phyloP scores from a whole-genome alignment of 2,888 invertebrate species.

The Pecten maximus region DNA sequence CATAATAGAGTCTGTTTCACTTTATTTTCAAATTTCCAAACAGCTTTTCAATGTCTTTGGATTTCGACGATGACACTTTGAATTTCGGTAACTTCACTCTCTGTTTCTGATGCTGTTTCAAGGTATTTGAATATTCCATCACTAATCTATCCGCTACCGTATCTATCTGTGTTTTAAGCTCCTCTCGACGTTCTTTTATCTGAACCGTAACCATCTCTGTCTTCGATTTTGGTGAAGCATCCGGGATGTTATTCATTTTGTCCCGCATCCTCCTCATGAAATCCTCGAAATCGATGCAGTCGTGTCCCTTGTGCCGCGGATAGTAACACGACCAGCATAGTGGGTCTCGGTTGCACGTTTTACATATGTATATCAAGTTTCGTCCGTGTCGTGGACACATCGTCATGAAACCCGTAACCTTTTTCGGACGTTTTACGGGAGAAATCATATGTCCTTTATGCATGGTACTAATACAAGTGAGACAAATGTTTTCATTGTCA shows the following conservation, averaged over 20 bases:
- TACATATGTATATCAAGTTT: not conserved
- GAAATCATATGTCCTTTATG: conserved; percentile 18
- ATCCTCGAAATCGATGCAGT: conserved; percentile 8
- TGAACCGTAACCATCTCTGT: not conserved
- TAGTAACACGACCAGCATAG: not conserved
- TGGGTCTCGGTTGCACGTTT: not conserved
- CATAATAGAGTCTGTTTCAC: not conserved
- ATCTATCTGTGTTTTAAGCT: not conserved
- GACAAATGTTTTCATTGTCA: conserved; percentile 1
- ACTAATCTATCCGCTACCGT: not conserved
- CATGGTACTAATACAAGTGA: not conserved
- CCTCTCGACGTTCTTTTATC: not conserved
- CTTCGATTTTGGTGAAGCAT: not conserved
- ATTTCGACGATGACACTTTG: not conserved
- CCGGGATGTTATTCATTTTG: conserved; percentile 10
- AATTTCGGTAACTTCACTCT: not conserved
- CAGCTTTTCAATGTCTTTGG: not conserved
- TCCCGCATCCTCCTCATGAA: not conserved
- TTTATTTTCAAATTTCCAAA: conserved; percentile 4
- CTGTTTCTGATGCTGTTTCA: not conserved
- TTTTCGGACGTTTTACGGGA: not conserved
- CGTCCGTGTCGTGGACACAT: not conserved
- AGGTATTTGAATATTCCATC: not conserved
- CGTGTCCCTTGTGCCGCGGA: not conserved
- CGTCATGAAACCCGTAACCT: not conserved